Base-by-base conservation (phyloP, 2,113 vertebrate species). In the Trematomus loennbergii region DNA sequence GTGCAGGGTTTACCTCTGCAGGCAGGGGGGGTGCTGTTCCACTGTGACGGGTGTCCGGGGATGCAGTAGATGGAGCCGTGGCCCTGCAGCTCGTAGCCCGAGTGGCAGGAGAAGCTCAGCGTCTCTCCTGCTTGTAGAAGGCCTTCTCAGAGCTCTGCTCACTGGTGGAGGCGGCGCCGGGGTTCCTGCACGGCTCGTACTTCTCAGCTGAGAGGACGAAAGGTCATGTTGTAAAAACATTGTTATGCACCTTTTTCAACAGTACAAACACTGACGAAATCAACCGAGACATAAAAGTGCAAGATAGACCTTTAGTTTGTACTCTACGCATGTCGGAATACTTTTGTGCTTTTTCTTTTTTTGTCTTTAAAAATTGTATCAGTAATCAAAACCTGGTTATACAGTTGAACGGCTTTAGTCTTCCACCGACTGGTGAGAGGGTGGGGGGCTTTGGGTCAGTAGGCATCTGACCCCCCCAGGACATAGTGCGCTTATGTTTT, bases 1-100 rank as follows among this genome's bases (percentile, higher is more conserved):
- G 48, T 12, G 16, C 17, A n/a, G 11, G 20, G 1, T 78, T 75
- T 68, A 96, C 96, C 96, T 90, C 94, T 96, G 93, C 98, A 99
- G 91, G 94, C 95, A 53, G 98, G 98, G 0, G 98, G 97, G 0
- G 95, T 93, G 79, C 94, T 93, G 33, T 96, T 99, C 98, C 98
- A 99, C 55, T 96, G 97, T 0, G 98, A 99, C 0, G 98, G 98
- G 87, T 98, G 97, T 62, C 98, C 98, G 0, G 98, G 97, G 54
- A 98, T 82, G 75, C 98, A 99, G 84, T 95, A 96, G 88, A 99
- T 94, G 90, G 93, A 96, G 90, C 94, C 85, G 25, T 95, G 95
- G 0, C 98, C 98, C 83, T 96, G 96, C 48, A 99, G 93, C 71
- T 95, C 94, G 9, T 97, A 97, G 54, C 98, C 98, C 0, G 94